Evolutionary conservation across 2,113 vertebrate genomes (phyloP), one percentile per base, ranked within the genome.

Genomic region (Amphiprion ocellaris): DNA sequence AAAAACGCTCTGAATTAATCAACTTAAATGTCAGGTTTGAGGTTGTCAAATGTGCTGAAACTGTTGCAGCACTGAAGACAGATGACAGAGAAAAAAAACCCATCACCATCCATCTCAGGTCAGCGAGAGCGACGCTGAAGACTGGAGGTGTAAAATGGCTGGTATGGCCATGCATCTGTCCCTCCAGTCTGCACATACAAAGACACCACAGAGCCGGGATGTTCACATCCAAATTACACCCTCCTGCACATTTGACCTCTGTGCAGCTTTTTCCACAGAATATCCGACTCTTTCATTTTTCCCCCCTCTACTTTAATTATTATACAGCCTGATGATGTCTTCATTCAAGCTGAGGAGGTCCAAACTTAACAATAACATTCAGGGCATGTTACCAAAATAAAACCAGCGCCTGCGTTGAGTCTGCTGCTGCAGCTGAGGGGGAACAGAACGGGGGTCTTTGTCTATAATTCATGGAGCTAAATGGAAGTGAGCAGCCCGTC

Each of bases 401-500:
- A 82, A 66, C 66, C 71, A 8, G 52, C 26, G 16, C 73, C 79
- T 26, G 46, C 73, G 79, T 75, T 88, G 68, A 61, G 74, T 81
- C 86, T 81, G 69, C 53, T 70, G 55, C 62, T 69, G 55, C 74
- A 82, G 73, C 66, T 79, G 56, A 79, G 75, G 86, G 71, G 83
- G 82, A 87, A 60, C 74, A 81, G 72, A 87, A 87, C 81, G n/a
- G 9, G 70, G 55, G 65, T 91, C 93, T 95, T 95, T 95, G 94
- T 95, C 94, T 93, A 93, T 92, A 94, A 94, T 94, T 94, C 89
- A 94, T 93, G 81, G 71, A 85, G 79, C 82, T 77, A 92, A 92
- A 92, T 93, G 92, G 90, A 91, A 91, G 26, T 24, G 80, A 83
- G 89, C 82, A 87, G 90, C 28, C 81, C 63, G 46, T 47, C 63